Percentiles rank a stretch among this genome's conserved stretches.
These are phyloP conservation scores for Chlorodrepanis virens DNA, from an alignment of 2,113 vertebrate species.

Conservation along the genomic window DNA sequence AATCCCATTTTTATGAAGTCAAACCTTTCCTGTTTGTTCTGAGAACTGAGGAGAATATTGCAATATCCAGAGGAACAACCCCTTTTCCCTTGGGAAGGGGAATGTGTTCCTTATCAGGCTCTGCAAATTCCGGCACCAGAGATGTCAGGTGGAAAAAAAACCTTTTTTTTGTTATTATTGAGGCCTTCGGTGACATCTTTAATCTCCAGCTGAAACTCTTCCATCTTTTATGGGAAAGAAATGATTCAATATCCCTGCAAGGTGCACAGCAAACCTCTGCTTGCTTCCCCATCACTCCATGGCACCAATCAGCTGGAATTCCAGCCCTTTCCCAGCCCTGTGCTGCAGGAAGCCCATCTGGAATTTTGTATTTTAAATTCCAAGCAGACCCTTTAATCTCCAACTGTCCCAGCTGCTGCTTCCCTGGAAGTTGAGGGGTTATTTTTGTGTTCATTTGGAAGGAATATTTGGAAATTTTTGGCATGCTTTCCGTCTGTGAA, in stretches of 20 bases:
- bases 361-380: neutral
- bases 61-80: neutral
- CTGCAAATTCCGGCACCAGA: neutral
- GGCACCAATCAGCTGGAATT: neutral
- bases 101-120: neutral
- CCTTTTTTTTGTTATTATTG: too few relatives aligned
- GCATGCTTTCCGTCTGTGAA: neutral
- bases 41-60: neutral
- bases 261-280: neutral
- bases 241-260: neutral
- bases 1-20: neutral
- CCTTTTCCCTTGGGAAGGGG: neutral
- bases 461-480: neutral
- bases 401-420: neutral
- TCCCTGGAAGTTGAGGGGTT: neutral
- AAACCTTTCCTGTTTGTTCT: accelerated
- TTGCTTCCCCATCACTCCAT: neutral
- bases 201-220: neutral
- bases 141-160: neutral
- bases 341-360: neutral
- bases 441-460: neutral
- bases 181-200: neutral
- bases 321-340: neutral
- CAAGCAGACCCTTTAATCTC: neutral
- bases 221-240: neutral